Base-by-base conservation (phyloP, 1,140 invertebrate genomes). In the Yoshiicerus persimilis region DNA sequence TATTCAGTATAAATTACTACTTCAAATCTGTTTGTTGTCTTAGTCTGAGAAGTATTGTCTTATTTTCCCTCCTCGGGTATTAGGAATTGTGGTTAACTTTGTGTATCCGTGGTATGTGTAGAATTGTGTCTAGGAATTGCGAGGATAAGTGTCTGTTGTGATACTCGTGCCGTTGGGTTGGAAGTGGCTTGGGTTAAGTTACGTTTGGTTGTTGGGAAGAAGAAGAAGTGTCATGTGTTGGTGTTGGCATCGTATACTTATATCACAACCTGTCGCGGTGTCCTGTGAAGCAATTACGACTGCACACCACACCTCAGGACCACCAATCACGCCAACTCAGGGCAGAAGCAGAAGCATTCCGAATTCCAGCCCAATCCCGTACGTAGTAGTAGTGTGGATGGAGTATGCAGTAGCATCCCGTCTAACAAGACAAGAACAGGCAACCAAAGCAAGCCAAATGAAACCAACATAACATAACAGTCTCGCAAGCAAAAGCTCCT, bases 211-310 rank as follows among this genome's bases (percentile, higher is more conserved):
- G 87, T 84, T 87, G 86, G 86, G 30, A 88, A 80, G 87, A 89
- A 89, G 86, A 89, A 89, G 86, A 89, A 89, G 88, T 89, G 85
- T 89, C 88, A 89, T 87, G 85, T 84, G 70, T 86, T 89, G 70
- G 85, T 88, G 87, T 87, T 88, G 87, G 87, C 87, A 90, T 90
- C 56, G 70, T 87, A 87, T 87, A 87, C 86, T 90, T 90, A 90
- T 88, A 90, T 90, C 83, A 89, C 87, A 91, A 89, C 89, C 89
- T 89, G 89, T 91, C 89, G 86, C 90, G 90, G 89, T 89, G 90
- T 91, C 89, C 89, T 88, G 86, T 91, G 87, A 87, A 89, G 90
- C 90, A 91, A 91, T 91, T 91, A 91, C 90, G 84, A 88, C 70
- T 25, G 66, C 66, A 86, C 84, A 89, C 85, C 34, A 84, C 47